Evolutionary conservation across 2,888 invertebrate species (phyloP), one percentile per base, ranked within the genome.

Genomic region (Dromius quadrimaculatus): DNA sequence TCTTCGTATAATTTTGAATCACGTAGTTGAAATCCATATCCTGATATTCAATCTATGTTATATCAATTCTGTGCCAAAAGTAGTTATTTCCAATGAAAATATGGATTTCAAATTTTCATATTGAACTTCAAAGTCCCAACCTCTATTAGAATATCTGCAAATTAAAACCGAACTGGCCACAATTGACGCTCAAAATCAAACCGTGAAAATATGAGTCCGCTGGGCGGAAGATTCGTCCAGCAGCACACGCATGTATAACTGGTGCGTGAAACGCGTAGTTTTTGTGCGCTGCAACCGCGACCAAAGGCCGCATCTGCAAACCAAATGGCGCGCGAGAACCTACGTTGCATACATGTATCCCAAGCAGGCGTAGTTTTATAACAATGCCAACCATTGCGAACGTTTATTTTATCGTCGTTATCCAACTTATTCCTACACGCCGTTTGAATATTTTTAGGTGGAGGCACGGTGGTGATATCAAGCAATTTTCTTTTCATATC

Each of bases 241-340:
- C 45, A 45, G 45, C 19, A 45, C 20, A 15, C 11, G 71, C 68
- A 66, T 72, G 71, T 71, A 73, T 72, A 71, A n/a, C 69, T 73
- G 73, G 73, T 72, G 74, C 72, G 74, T 73, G 72, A 75, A 74
- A 75, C 72, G 69, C 72, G 63, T 65, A 74, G 71, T 73, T 75
- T 74, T 75, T 73, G 72, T 73, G 71, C 73, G 66, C 69, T 70
- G 73, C 73, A 75, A 75, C 74, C 74, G 74, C 73, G 73, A 66
- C 62, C 71, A 71, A 73, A 63, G 72, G 74, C 73, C 72, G 71
- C 74, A 76, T 76, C 74, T 76, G 76, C 75, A 75, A 76, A 74
- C 74, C 76, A 75, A 76, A 76, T 76, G 74, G 71, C 69, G 71
- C 72, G 69, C 73, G 65, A 72, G 74, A 73, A 71, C 11, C 71